Evolutionary conservation across 2,113 vertebrate genomes (phyloP).

Genomic region (Sinocyclocheilus grahami): DNA sequence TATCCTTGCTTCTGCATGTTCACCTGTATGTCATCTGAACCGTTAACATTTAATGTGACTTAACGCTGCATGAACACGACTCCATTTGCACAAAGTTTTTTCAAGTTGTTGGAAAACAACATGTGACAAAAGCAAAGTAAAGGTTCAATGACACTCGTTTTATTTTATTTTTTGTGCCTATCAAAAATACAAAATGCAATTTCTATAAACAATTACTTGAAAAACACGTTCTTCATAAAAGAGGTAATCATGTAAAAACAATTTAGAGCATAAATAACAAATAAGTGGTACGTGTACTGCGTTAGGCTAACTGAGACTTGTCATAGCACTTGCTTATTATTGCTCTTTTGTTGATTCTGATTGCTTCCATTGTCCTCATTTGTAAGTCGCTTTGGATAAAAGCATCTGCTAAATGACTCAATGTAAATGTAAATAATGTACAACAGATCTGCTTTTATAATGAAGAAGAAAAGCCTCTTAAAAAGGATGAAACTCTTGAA

Average conservation of each 20-base stretch:
- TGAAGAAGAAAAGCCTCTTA: neutral
- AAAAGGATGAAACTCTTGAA: neutral
- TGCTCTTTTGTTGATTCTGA: too few species aligned
- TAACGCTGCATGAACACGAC: slow-evolving; percentile 5
- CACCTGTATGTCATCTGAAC: slow-evolving; percentile 11
- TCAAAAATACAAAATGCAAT: too few species aligned
- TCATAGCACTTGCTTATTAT: too few species aligned
- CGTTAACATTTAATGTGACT: slow-evolving; percentile 22
- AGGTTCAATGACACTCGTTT: neutral
- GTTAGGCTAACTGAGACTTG: too few species aligned
- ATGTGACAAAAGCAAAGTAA: neutral
- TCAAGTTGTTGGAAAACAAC: neutral
- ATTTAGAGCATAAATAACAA: too few species aligned
- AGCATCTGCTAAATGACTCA: too few species aligned
- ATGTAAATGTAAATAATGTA: too few species aligned
- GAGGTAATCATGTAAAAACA: too few species aligned
- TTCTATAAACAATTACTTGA: neutral
- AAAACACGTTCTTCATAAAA: neutral
- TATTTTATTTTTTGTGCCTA: neutral
- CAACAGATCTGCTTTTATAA: neutral
- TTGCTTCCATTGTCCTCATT: too few species aligned
- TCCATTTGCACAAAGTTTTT: neutral
- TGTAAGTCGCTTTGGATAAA: too few species aligned
- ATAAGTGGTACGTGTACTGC: too few species aligned
- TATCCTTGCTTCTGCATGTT: slow-evolving; percentile 19